Conservation (phyloP, 2,888 invertebrate species). For the Callinectes sapidus region DNA sequence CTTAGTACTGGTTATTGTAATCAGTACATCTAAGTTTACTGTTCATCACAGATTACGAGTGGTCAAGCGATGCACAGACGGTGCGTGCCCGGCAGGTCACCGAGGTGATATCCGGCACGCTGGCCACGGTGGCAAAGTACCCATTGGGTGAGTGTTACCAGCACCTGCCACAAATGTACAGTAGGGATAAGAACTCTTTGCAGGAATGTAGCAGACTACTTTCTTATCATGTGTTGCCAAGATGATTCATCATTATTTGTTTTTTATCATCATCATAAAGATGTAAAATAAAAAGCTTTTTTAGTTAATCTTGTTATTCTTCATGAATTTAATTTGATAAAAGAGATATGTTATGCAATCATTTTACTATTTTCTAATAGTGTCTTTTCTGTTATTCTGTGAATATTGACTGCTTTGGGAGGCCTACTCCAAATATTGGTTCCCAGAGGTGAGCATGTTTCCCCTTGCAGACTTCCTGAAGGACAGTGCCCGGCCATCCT, state of each 20-base stretch:
- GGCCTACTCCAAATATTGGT: no score
- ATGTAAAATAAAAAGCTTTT: not conserved
- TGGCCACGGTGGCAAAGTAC: conserved; percentile 84
- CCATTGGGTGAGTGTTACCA: conserved; percentile 80
- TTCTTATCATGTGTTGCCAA: not conserved
- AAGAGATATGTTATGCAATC: no score
- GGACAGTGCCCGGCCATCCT: conserved; percentile 84
- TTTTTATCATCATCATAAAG: not conserved
- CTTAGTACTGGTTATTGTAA: no score
- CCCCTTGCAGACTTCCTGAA: conserved; percentile 81
- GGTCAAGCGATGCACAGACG: conserved; percentile 47
- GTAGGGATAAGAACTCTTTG: not conserved
- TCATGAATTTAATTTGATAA: not conserved
- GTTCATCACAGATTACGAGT: conserved; percentile 40
- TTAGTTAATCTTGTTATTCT: not conserved
- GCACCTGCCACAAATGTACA: no score
- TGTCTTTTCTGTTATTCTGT: no score
- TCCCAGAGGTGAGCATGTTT: not conserved
- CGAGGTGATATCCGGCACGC: conserved; percentile 76
- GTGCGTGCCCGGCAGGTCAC: conserved; percentile 59
- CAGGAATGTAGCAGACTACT: not conserved
- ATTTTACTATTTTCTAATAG: no score
- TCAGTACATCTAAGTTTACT: not conserved
- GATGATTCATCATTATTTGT: not conserved
- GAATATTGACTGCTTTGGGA: no score